phyloP scores from a whole-genome alignment of 92 coral and sea anemone species.

The Parazoanthus swiftii region DNA sequence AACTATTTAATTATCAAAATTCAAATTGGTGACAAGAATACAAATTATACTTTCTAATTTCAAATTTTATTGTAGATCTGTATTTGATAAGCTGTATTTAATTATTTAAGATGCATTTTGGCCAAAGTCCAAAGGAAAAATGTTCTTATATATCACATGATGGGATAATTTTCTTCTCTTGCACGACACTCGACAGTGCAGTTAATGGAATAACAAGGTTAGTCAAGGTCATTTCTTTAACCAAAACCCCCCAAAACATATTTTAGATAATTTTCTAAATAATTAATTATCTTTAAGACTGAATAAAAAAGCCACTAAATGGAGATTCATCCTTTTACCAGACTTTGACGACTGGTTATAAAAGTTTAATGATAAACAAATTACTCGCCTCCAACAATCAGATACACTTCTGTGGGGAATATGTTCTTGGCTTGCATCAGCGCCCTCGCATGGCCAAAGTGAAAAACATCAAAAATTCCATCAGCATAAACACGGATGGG shows the following conservation, averaged over 20 bases:
- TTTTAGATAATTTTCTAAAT: constrained; percentile 3
- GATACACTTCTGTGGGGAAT: constrained; percentile 84
- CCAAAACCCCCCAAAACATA: neutral
- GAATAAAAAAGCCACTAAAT: neutral
- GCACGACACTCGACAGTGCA: neutral
- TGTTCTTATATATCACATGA: constrained; percentile 25
- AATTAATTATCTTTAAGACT: neutral
- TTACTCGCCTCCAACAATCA: constrained; percentile 89
- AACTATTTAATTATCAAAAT: no score
- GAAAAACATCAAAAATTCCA: constrained; percentile 88
- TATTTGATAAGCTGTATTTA: neutral
- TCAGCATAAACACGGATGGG: constrained; percentile 97
- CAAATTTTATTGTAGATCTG: neutral
- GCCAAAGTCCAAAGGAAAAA: constrained; percentile 22
- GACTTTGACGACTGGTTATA: neutral
- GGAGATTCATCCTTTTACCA: neutral
- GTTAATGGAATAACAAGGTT: neutral
- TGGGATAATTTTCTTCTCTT: neutral
- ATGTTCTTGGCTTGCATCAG: constrained; percentile 90
- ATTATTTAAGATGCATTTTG: neutral
- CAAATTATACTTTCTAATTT: neutral
- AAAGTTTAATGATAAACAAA: constrained; percentile 10
- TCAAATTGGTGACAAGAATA: neutral
- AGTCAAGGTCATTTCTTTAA: neutral
- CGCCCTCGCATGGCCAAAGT: constrained; percentile 95